Base-by-base conservation (phyloP, 1,140 invertebrate species). In the Antheraea pernyi region DNA sequence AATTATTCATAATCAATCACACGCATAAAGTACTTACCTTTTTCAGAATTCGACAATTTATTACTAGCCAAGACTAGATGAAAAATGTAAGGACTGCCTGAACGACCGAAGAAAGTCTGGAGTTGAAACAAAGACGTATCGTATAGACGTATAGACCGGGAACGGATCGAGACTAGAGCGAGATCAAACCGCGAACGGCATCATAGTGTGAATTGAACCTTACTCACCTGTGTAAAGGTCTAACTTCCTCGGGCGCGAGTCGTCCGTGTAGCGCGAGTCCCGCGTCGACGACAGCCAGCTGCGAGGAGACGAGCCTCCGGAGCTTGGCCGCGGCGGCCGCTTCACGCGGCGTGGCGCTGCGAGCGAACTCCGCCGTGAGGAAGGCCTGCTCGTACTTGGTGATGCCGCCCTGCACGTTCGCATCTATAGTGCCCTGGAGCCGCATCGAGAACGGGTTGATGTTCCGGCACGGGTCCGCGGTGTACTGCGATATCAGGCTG, bases 381-480 rank as follows among this genome's bases (percentile, higher is more conserved):
- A 99, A 99, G 6, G 98, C 97, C 77, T 98, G 96, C 78, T 98
- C 97, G 82, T 99, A 99, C 83, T 98, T 99, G 42, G 96, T 96
- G 64, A 99, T 97, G 9, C 98, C 98, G n/a, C 98, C 98, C 94
- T 98, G 98, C 0, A 99, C 98, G 77, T 98, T 98, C 0, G 98
- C 98, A 88, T 99, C 98, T 71, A 99, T 98, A 36, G 98, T 97
- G 18, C 98, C 98, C 83, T 97, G 96, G 3, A 99, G 92, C 64
- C 97, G 93, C 98, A 99, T 99, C 6, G 96, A 97, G 73, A 99
- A 96, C 0, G 97, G 97, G 88, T 98, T 98, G 53, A 98, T 96
- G 81, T 97, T 98, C 18, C 95, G 93, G 30, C 95, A 94, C 0
- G 96, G 96, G 78, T 98, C 97, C 0, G 94, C 94, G 0, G 95